phyloP scores from a whole-genome alignment of 2,113 vertebrate genomes.

The Pteruthius melanotis region DNA sequence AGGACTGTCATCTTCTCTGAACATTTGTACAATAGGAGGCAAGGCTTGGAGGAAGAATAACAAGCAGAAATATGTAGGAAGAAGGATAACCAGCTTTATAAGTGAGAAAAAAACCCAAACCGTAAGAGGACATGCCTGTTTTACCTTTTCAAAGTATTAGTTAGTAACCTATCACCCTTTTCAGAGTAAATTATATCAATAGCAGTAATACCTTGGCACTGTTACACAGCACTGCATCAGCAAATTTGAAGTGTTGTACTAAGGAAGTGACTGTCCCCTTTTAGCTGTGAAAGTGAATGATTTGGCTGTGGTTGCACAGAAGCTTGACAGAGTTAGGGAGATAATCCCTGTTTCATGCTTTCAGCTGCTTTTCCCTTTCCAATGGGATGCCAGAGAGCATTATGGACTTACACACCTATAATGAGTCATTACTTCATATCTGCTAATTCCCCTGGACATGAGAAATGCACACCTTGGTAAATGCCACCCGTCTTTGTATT shows the following conservation, averaged over 20 bases:
- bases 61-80: not conserved
- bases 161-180: not conserved
- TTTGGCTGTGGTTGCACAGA: not conserved
- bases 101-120: not conserved
- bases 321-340: not conserved
- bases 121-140: not conserved
- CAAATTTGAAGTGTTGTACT: not conserved
- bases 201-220: not conserved
- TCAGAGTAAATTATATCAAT: not conserved
- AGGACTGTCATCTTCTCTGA: not conserved
- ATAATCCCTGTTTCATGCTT: not conserved
- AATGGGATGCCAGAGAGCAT: not conserved
- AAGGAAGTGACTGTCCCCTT: not conserved
- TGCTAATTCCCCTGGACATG: not conserved
- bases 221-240: not conserved
- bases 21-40: not conserved
- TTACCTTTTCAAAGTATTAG: not conserved
- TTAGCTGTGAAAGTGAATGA: not conserved
- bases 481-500: not conserved
- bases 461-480: not conserved
- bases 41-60: not conserved
- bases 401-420: not conserved
- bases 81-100: not conserved
- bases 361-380: not conserved
- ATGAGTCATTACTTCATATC: not conserved